phyloP scores from a whole-genome alignment of 2,888 invertebrate genomes.

The Blastobasis lacticolella region DNA sequence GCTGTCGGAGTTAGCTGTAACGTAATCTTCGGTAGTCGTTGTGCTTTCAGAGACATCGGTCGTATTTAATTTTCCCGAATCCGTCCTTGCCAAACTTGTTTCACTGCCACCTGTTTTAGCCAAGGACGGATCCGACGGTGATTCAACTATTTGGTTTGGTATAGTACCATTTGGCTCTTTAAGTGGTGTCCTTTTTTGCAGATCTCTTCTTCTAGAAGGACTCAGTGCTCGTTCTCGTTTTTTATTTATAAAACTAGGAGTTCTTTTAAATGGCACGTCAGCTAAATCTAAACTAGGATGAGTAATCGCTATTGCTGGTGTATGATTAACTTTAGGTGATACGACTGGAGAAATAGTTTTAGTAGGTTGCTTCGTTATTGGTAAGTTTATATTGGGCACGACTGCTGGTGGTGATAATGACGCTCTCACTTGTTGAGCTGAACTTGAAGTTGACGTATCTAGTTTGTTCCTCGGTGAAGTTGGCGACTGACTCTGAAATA shows the following conservation, averaged over 20 bases:
- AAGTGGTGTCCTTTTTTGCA: conserved; percentile 51
- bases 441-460: conserved; percentile 54
- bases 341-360: conserved; percentile 44
- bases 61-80: conserved; percentile 82
- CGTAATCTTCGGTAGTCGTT: conserved; percentile 88
- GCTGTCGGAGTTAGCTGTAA: conserved; percentile 87
- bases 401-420: conserved; percentile 66
- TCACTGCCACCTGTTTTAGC: conserved; percentile 53
- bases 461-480: conserved; percentile 69
- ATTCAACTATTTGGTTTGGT: conserved; percentile 52
- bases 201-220: conserved; percentile 66
- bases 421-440: conserved; percentile 41
- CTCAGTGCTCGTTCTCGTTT: conserved; percentile 68
- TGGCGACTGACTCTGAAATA: conserved; percentile 64
- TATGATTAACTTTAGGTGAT: conserved; percentile 46
- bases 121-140: conserved; percentile 46
- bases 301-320: conserved; percentile 75
- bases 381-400: conserved; percentile 54
- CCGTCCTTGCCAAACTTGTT: conserved; percentile 77
- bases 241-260: conserved; percentile 66
- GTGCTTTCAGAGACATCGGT: conserved; percentile 91
- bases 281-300: conserved; percentile 68
- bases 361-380: conserved; percentile 66
- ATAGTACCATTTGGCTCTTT: conserved; percentile 60
- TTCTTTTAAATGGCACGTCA: conserved; percentile 64